These are phyloP conservation scores for Tanytarsus gracilentus DNA, from an alignment of 2,888 invertebrate genomes.

Conservation along the genomic window DNA sequence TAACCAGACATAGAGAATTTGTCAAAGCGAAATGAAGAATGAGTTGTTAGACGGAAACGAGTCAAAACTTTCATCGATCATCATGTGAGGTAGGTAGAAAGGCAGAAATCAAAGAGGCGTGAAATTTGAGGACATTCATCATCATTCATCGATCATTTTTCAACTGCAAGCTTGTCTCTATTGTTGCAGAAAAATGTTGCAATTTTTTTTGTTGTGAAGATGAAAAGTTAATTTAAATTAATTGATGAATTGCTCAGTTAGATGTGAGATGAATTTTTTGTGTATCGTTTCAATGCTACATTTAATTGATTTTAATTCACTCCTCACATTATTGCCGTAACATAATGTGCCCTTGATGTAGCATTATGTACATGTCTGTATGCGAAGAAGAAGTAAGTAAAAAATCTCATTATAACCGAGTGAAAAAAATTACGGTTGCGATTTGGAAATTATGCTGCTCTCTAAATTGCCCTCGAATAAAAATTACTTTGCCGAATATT, in stretches of 20 bases:
- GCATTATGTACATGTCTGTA: not conserved
- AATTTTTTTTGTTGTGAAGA: not conserved
- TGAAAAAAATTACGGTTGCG: not conserved
- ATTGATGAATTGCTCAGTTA: conserved; percentile 26
- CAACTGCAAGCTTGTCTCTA: not conserved
- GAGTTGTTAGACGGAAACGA: conserved; percentile 18
- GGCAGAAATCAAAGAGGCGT: conserved; percentile 26
- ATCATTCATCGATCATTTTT: conserved; percentile 28
- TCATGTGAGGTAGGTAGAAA: conserved; percentile 1
- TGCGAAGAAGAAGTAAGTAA: not conserved
- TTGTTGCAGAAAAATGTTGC: not conserved
- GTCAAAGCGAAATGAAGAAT: not conserved
- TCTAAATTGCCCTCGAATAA: not conserved
- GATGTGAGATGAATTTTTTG: too few species aligned
- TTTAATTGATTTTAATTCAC: conserved; percentile 20
- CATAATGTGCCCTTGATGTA: conserved; percentile 5
- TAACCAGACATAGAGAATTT: not conserved
- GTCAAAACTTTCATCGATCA: conserved; percentile 29
- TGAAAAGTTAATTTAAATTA: conserved; percentile 27
- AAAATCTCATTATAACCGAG: conserved; percentile 1
- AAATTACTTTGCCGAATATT: not conserved
- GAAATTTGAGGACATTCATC: conserved; percentile 26
- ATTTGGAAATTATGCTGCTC: conserved; percentile 6
- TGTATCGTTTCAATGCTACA: conserved; percentile 17
- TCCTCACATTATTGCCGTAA: not conserved